Base-by-base conservation (phyloP, 1,140 invertebrate genomes). In the Drosophila navojoa region DNA sequence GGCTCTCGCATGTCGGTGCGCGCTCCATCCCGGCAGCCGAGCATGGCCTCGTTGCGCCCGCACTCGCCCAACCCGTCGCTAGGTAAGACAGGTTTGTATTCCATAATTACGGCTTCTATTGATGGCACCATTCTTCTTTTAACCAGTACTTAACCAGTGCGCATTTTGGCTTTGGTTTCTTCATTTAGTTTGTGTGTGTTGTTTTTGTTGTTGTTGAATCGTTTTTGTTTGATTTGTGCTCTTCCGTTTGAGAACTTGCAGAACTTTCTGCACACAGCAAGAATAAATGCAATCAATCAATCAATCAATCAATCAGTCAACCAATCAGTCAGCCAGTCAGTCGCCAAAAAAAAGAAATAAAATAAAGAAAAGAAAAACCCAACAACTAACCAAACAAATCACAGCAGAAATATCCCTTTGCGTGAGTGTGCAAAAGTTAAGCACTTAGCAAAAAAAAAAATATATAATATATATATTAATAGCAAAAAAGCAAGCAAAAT, bases 11-110 rank as follows among this genome's bases (percentile, higher is more conserved):
- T 95, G 35, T 96, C 96, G 81, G 94, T 95, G 79, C 94, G 96
- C 22, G 96, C 94, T 7, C 96, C 96, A 0, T 96, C 95, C 53
- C 93, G 96, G 22, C 96, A 97, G 90, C 96, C 96, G 53, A 97
- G 96, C 90, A 96, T 96, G 93, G 95, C 95, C 74, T 96, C 96
- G 47, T 93, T 97, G 62, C 94, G 95, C 78, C 95, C 96, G 38
- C 95, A 96, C 79, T 97, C 96, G 77, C 96, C 96, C 61, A 94
- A 94, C 91, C 94, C 94, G 89, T 95, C 94, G 92, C 94, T 96
- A 95, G 96, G 96, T 96, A 95, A 93, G 93, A 93, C 94, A 92
- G 91, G 91, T 92, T 91, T 90, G 91, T 92, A 92, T 91, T 85
- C 87, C 77, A 82, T 70, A 60, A 27, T 27, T 61, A 29, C 29